A percentile compares a stretch with the other conserved stretches of the same genome.
These are phyloP conservation scores for Drosophila meridionalis DNA, from an alignment of 2,888 invertebrate genomes.

Conservation along the genomic window DNA sequence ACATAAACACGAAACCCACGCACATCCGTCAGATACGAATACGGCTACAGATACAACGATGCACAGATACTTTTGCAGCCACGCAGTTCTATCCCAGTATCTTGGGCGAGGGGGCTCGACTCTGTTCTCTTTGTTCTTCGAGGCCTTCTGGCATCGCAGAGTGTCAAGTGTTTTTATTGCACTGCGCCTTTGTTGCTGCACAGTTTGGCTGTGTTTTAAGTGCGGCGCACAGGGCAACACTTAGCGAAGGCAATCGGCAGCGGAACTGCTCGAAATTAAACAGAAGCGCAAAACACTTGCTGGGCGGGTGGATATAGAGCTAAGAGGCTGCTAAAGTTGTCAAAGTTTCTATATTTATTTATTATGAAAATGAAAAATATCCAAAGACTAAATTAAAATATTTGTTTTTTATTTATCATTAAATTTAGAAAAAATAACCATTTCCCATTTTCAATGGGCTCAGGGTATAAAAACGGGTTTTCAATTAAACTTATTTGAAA, in stretches of 20 bases:
- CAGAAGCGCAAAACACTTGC: constrained; percentile 26
- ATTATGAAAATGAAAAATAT: neutral
- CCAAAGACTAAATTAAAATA: no score
- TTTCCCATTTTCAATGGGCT: no score
- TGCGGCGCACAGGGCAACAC: constrained; percentile 48
- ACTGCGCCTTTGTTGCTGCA: constrained; percentile 44
- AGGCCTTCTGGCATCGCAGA: constrained; percentile 50
- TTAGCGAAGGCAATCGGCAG: neutral
- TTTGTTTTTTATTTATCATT: no score
- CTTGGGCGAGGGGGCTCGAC: neutral
- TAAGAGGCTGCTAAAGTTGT: neutral
- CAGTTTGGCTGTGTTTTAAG: constrained; percentile 56
- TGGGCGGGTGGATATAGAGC: neutral
- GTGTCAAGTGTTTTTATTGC: constrained; percentile 79
- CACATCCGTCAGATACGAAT: constrained; percentile 43
- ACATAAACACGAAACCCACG: constrained; percentile 70
- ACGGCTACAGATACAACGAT: constrained; percentile 26
- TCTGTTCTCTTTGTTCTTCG: neutral
- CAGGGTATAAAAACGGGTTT: no score
- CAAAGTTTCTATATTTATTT: neutral
- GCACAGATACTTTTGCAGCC: constrained; percentile 12
- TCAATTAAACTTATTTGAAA: no score
- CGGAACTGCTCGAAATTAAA: constrained; percentile 14
- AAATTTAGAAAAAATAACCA: no score
- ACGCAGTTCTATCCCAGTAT: constrained; percentile 5